Conservation (phyloP, 2,113 vertebrate species). For the Coreoperca whiteheadi region DNA sequence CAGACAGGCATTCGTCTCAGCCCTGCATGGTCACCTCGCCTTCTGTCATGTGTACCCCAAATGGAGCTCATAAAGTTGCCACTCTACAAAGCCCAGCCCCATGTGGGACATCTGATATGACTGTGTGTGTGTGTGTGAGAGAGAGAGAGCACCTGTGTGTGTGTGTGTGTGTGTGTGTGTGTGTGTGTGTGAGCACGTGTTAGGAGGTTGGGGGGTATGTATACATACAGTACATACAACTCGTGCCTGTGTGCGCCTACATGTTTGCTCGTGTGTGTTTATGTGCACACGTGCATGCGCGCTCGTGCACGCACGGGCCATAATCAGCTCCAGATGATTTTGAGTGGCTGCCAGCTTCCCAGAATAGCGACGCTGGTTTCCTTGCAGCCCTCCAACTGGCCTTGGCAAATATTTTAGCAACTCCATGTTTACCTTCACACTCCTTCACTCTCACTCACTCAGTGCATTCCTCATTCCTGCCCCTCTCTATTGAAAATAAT, state of each 20-base stretch:
- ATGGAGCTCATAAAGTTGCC: conserved; percentile 71
- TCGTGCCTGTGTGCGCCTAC: conserved; percentile 58
- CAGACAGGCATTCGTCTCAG: conserved; percentile 14
- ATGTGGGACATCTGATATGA: conserved; percentile 55
- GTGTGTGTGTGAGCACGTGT: conserved; percentile 17
- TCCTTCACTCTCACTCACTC: conserved; percentile 66
- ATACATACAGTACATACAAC: conserved; percentile 37
- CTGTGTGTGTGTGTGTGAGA: conserved; percentile 24
- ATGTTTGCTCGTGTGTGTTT: conserved; percentile 68
- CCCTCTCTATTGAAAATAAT: conserved; percentile 58
- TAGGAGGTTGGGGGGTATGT: conserved; percentile 62
- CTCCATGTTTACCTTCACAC: conserved; percentile 81
- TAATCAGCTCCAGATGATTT: conserved; percentile 87
- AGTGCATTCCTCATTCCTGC: conserved; percentile 63
- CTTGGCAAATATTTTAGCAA: conserved; percentile 85
- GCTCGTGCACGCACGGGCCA: conserved; percentile 62
- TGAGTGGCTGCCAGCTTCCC: conserved; percentile 81
- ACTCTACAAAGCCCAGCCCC: conserved; percentile 51
- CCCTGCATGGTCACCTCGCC: conserved; percentile 3
- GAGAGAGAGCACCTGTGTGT: not conserved
- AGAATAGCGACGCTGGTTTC: conserved; percentile 83
- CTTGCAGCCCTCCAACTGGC: conserved; percentile 79
- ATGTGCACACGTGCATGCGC: conserved; percentile 19
- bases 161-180: conserved; percentile 4
- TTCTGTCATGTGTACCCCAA: conserved; percentile 40